Conservation (phyloP, 37 sponge, comb jelly and placozoan species). For the Ianthella basta region DNA sequence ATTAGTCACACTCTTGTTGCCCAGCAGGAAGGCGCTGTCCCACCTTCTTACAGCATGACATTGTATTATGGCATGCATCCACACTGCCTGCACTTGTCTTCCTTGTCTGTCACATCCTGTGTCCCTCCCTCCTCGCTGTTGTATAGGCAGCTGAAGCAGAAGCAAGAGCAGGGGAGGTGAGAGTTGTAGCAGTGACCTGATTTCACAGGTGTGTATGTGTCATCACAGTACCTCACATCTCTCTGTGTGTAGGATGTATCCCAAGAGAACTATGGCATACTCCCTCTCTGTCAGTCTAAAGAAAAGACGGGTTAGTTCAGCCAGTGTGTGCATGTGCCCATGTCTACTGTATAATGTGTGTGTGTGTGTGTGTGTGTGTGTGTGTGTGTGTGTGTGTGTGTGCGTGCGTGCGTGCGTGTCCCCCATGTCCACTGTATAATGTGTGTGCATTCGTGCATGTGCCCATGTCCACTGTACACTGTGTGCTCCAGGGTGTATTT, state of each 20-base stretch:
- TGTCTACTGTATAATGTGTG: neutral
- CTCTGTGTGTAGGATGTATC: conserved; percentile 64
- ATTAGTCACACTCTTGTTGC: neutral
- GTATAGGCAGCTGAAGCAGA: conserved; percentile 76
- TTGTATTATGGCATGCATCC: neutral
- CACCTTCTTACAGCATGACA: neutral
- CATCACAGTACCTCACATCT: no score
- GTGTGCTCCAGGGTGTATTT: no score
- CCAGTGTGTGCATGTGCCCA: neutral
- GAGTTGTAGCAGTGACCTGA: neutral
- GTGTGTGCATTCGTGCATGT: neutral
- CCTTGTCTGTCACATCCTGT: neutral
- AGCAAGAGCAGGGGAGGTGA: conserved; percentile 52
- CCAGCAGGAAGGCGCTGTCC: neutral
- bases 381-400: conserved; percentile 44
- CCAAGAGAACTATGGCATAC: conserved; percentile 72
- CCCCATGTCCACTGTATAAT: neutral
- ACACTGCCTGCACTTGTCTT: no score
- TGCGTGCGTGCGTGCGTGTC: neutral
- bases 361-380: conserved; percentile 25
- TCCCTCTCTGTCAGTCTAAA: conserved; percentile 63
- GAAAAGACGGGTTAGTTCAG: conserved; percentile 67
- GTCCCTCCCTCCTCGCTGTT: neutral
- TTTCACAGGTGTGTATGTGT: no score
- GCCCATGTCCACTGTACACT: no score